Evolutionary conservation across 2,113 vertebrate genomes (phyloP).

Genomic region (Oriolus oriolus): DNA sequence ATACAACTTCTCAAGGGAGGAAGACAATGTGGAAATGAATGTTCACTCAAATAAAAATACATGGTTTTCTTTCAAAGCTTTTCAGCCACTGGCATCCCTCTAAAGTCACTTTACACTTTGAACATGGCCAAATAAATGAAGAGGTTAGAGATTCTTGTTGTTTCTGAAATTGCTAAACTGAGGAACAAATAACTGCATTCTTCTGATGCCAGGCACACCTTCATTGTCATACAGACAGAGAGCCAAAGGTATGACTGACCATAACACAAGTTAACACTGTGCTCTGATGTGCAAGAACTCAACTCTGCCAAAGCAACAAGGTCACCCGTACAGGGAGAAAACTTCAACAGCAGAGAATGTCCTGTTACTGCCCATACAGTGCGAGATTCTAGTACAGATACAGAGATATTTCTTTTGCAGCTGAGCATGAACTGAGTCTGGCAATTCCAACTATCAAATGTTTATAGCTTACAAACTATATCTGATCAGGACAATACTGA

Average conservation of each 20-base stretch:
- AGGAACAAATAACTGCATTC: background rate
- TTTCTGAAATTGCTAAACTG: background rate
- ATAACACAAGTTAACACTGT: background rate
- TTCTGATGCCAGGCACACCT: background rate
- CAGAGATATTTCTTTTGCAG: fast-evolving
- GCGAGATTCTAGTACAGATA: background rate
- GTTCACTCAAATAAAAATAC: background rate
- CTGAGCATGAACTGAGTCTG: background rate
- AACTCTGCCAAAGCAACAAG: background rate
- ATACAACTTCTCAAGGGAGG: background rate
- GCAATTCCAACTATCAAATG: background rate
- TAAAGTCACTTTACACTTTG: background rate
- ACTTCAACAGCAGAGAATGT: background rate
- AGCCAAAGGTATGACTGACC: background rate
- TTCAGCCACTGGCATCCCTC: background rate
- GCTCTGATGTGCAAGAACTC: background rate
- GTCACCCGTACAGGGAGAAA: background rate
- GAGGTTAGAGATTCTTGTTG: background rate
- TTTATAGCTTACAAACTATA: background rate
- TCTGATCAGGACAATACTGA: background rate
- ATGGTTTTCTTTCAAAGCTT: background rate
- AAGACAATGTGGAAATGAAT: background rate
- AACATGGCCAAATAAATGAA: background rate
- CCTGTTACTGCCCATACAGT: background rate
- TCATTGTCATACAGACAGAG: background rate